Percentiles rank a stretch among this genome's conserved stretches.
Conservation (phyloP, 2,888 invertebrate genomes). For the Torymus auratus region DNA sequence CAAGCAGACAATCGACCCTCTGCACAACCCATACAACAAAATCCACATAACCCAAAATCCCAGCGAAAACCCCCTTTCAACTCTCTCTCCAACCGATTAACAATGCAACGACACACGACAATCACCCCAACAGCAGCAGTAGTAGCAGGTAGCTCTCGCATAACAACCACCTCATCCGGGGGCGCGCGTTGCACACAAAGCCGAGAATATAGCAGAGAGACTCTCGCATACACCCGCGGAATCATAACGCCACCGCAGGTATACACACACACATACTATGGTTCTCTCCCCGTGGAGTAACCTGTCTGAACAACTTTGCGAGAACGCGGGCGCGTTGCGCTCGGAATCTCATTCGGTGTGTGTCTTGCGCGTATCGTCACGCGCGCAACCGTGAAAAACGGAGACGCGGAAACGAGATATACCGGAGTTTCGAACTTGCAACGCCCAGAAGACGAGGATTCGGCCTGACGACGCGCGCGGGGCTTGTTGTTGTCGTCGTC, state of each 20-base stretch:
- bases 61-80: no score
- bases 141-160: neutral
- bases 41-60: no score
- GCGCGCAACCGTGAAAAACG: neutral
- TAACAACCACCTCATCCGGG: neutral
- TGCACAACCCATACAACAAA: no score
- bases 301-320: conserved; percentile 69
- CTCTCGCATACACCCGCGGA: conserved; percentile 4
- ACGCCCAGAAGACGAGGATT: conserved; percentile 25
- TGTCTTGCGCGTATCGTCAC: conserved; percentile 5
- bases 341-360: neutral
- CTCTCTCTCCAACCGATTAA: neutral
- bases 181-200: no score
- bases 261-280: neutral
- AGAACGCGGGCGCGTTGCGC: neutral
- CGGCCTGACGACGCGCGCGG: neutral
- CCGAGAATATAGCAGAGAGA: no score
- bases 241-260: conserved; percentile 39
- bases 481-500: no score
- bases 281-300: conserved; percentile 60
- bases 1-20: no score
- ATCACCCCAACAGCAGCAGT: neutral
- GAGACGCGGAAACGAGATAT: conserved; percentile 44
- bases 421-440: neutral
- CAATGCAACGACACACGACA: neutral